Base-by-base conservation (phyloP, 2,888 invertebrate genomes). In the Euplexia lucipara region DNA sequence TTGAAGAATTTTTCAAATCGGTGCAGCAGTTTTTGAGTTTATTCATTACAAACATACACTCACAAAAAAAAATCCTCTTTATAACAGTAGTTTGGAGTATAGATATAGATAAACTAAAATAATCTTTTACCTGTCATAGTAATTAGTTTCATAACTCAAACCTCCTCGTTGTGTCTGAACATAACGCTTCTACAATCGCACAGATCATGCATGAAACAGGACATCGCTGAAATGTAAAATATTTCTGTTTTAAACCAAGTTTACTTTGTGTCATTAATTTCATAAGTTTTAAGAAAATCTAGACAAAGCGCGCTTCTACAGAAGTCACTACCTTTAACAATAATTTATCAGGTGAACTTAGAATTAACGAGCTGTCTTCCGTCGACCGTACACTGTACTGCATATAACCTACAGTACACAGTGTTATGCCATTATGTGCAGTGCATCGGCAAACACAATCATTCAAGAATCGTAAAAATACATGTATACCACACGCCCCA, bases 321-420 rank as follows among this genome's bases (percentile, higher is more conserved):
- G 32, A 57, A 64, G 62, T n/a, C n/a, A n/a, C n/a, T 59, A 44
- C 34, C 34, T 49, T 42, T 14, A 60, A 9, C 37, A 52, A 59
- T 64, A 72, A 67, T 61, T 72, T 49, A 68, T 53, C 20, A n/a
- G 9, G 48, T 61, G 20, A 52, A 61, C 48, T 42, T 56, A 41
- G 34, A 52, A 71, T 72, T 75, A 72, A 72, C 45, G 68, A 56
- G 10, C 37, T 57, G 37, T 12, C 18, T 58, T 56, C 45, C 14
- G 53, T 51, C 45, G 48, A 35, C 57, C 37, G 34, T 26, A 39
- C 32, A 53, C 30, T 0, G 16, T 35, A 8, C 20, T 20, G 26
- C 5, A 22, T 26, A 22, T 48, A 18, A 22, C 18, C n/a, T n/a
- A n/a, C n/a, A n/a, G n/a, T n/a, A n/a, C n/a, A n/a, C n/a, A n/a